Evolutionary conservation across 2,888 invertebrate genomes (phyloP), one percentile per base, ranked within the genome.

Genomic region (Elgonia sp.): DNA sequence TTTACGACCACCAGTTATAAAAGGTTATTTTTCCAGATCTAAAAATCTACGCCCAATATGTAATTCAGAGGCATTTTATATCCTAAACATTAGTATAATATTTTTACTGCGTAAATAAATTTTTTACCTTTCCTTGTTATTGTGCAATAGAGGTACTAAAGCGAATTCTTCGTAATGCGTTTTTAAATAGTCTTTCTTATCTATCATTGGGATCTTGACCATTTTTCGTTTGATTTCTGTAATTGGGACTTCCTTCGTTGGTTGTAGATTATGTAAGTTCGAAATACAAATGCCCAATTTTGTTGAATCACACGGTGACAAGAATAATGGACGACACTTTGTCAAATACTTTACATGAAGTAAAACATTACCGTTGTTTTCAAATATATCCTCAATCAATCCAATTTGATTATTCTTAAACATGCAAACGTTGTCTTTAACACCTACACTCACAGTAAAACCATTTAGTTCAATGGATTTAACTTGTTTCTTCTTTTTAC

Each of bases 211-310:
- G 2, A 21, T 46, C 14, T 69, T 69, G 4, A 69, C 18, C 20
- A 69, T 69, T 14, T 69, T 69, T 20, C 69, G 18, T 69, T 69
- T 69, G 46, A 69, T 50, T 69, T 50, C 69, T 20, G 69, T 5
- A 69, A 69, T 18, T 21, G 21, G 20, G 29, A 50, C n/a, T 21
- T 29, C 20, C 6, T 20, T 46, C 20, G 5, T 14, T 50, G 46
- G 6, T 20, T 50, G 20, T 14, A 69, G 0, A 69, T 69, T 3
- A 6, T 46, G 46, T 0, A 46, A 12, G 16, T 46, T 50, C 46
- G 21, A 4, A 21, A 69, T 6, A 16, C 69, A 69, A 6, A 69
- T 65, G 10, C 65, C 65, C 10, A 65, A 65, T 39, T 6, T 42
- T 2, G 42, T 65, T 10, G 65, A 65, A 42, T 65, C 65, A 20